phyloP scores from a whole-genome alignment of 2,888 invertebrate species.

The Caenorhabditis japonica region DNA sequence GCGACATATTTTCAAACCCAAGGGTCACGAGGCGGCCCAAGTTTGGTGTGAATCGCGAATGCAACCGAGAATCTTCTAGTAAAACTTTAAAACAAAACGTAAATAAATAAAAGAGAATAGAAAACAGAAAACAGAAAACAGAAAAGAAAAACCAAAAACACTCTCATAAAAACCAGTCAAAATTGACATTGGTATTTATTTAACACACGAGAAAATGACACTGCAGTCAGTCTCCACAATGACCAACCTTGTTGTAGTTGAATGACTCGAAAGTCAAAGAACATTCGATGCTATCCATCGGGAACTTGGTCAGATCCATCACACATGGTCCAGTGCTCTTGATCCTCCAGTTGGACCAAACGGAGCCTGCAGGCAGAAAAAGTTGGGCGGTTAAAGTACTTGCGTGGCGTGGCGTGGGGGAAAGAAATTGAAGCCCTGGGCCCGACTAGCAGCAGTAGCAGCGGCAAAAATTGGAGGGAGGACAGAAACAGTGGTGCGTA shows the following conservation, averaged over 20 bases:
- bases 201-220: not conserved
- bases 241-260: constrained; percentile 74
- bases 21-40: too few relatives aligned
- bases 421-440: not conserved
- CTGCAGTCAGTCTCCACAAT: too few relatives aligned
- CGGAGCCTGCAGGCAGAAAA: constrained; percentile 67
- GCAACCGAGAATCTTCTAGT: too few relatives aligned
- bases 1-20: too few relatives aligned
- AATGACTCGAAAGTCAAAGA: constrained; percentile 75
- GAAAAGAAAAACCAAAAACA: not conserved
- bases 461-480: too few relatives aligned
- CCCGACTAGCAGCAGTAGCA: too few relatives aligned
- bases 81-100: too few relatives aligned
- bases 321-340: constrained; percentile 76
- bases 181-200: too few relatives aligned
- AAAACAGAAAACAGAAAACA: too few relatives aligned
- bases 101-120: too few relatives aligned
- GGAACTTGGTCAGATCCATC: constrained; percentile 75
- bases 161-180: not conserved
- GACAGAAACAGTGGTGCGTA: not conserved
- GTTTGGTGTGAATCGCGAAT: too few relatives aligned
- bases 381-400: not conserved
- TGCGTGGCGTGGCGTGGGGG: not conserved
- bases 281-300: constrained; percentile 75
- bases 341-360: constrained; percentile 77